phyloP scores from a whole-genome alignment of 2,888 invertebrate genomes.

The Lissonota sp. region DNA sequence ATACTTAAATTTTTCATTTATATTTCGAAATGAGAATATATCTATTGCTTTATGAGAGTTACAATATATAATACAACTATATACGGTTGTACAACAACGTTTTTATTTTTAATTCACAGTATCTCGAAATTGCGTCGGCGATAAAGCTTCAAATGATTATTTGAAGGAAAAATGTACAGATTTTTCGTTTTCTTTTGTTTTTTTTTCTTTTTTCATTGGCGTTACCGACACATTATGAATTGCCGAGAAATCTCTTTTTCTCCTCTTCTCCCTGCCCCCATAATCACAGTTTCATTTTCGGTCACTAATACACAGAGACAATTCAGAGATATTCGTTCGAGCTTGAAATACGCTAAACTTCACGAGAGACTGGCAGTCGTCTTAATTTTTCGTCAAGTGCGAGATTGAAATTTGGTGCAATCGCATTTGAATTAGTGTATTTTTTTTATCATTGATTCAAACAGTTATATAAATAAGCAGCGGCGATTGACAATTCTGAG shows the following conservation, averaged over 20 bases:
- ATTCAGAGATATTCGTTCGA: no score
- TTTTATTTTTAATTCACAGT: conserved; percentile 6
- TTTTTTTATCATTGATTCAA: no score
- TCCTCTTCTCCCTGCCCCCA: neutral
- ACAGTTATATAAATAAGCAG: no score
- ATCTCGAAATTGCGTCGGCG: no score
- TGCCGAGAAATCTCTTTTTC: neutral
- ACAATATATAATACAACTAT: conserved; percentile 69
- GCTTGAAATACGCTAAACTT: no score
- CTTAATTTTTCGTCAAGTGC: no score
- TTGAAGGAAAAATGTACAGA: neutral
- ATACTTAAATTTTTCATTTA: conserved; percentile 73
- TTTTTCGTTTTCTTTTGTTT: neutral
- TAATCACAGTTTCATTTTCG: conserved; percentile 49
- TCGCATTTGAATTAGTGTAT: no score
- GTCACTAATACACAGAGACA: conserved; percentile 17
- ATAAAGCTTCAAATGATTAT: neutral
- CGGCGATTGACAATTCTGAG: no score
- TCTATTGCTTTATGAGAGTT: conserved; percentile 69
- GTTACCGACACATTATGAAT: conserved; percentile 7
- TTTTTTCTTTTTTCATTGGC: conserved; percentile 1
- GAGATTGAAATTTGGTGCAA: no score
- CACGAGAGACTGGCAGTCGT: no score
- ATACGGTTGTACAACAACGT: conserved; percentile 24
- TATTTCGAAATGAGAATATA: conserved; percentile 74